A percentile compares a stretch with the other conserved stretches of the same genome.
Conservation (phyloP, 2,797 vertebrate genomes). For the Bufotes viridis region DNA sequence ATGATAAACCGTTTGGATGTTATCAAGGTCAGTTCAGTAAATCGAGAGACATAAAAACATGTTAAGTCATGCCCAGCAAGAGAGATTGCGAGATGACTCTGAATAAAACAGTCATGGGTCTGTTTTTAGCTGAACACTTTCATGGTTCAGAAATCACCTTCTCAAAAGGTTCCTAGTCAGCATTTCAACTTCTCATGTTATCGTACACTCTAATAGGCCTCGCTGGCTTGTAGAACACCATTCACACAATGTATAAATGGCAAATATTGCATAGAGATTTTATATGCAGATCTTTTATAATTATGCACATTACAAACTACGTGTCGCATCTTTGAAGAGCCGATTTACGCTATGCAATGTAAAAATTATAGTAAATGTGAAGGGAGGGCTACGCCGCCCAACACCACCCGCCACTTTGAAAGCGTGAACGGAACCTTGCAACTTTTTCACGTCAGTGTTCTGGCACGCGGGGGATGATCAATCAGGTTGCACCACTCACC, state of each 20-base stretch:
- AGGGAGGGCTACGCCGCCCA: too few relatives aligned
- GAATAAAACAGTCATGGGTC: slow-evolving; percentile 36
- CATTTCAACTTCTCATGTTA: slow-evolving; percentile 11
- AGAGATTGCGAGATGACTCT: slow-evolving; percentile 52
- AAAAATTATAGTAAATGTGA: too few relatives aligned
- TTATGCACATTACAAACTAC: neutral
- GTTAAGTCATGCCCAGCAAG: slow-evolving; percentile 59
- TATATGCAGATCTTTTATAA: neutral
- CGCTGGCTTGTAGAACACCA: neutral
- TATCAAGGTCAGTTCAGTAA: slow-evolving; percentile 44
- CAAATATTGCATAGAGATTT: neutral
- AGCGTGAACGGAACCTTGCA: too few relatives aligned
- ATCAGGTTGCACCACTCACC: neutral
- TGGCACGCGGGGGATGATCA: too few relatives aligned
- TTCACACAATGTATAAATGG: neutral
- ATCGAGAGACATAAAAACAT: slow-evolving; percentile 56
- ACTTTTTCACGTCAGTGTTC: too few relatives aligned
- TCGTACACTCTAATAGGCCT: neutral
- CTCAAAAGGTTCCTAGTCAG: slow-evolving; percentile 53
- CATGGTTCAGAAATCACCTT: slow-evolving; percentile 29
- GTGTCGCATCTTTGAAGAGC: too few relatives aligned
- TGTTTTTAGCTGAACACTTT: slow-evolving; percentile 46
- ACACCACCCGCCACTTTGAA: too few relatives aligned
- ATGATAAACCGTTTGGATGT: slow-evolving; percentile 59
- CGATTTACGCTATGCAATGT: too few relatives aligned